Percentiles rank a stretch among this genome's conserved stretches.
Evolutionary conservation across 2,113 vertebrate genomes (phyloP).

Genomic region (Heteronetta atricapilla): DNA sequence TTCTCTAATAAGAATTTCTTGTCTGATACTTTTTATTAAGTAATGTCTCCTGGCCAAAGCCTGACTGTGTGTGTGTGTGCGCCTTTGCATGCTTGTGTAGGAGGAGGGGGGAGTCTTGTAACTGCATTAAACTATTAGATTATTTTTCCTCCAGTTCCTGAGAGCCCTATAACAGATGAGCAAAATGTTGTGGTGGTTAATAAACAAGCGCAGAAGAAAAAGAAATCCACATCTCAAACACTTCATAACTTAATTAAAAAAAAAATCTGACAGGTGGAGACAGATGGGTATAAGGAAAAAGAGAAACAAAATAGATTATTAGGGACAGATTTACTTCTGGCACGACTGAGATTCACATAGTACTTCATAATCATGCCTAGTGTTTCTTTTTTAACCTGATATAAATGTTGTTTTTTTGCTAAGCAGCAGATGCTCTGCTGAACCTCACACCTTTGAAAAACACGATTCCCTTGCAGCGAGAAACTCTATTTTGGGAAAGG

Average conservation of each 20-base stretch:
- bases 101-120: not conserved
- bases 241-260: not conserved
- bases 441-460: not conserved
- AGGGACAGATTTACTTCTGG: constrained; percentile 9
- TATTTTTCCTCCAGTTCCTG: not conserved
- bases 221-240: not conserved
- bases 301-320: not conserved
- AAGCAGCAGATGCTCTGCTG: not conserved
- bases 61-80: not conserved
- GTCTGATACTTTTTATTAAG: not conserved
- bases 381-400: not conserved
- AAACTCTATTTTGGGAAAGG: not conserved
- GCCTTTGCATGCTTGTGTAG: not conserved
- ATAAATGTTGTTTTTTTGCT: not conserved
- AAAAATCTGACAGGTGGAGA: not conserved
- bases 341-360: not conserved
- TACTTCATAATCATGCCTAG: not conserved
- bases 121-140: not conserved
- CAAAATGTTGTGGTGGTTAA: not conserved
- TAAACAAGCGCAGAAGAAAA: not conserved
- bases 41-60: not conserved
- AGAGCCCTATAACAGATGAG: not conserved
- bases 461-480: not conserved
- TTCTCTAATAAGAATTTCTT: not conserved
- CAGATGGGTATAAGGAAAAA: not conserved